Evolutionary conservation across 1,140 invertebrate genomes (phyloP), one percentile per base, ranked within the genome.

Genomic region (Trichonephila clavata): DNA sequence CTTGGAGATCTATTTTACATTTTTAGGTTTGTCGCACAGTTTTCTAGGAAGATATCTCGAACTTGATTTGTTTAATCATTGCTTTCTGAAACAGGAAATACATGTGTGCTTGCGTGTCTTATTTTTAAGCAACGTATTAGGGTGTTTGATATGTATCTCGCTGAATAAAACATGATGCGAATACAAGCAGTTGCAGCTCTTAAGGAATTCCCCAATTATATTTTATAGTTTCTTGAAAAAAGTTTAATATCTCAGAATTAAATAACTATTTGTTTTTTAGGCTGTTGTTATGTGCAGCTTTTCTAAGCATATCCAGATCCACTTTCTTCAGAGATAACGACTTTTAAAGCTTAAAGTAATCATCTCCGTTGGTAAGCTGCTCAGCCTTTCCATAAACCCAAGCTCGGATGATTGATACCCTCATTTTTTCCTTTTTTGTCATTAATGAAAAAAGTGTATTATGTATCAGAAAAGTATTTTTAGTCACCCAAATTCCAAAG

Each of bases 401-500:
- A 20, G 24, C 61, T 63, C 10, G 39, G 65, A 89, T 89, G 87
- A 89, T 89, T 89, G 87, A 89, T 89, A 77, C 77, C 87, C 68
- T 77, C 43, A 77, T 50, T 71, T n/a, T 71, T 89, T 71, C 71
- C 57, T n/a, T 57, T 43, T 1, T 89, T 89, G 87, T 77, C 68
- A 59, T 77, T 77, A 89, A 89, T 89, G 50, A 89, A 77, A 89
- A 87, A 86, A 83, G 20, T 86, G 84, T 21, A 71, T 89, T 71
- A 89, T 77, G 87, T 89, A 89, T 39, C 63, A 89, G 43, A 89
- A 50, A 89, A 71, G 57, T 89, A 71, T 89, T 77, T 88, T 77
- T 50, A 57, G 21, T 71, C 65, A 13, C 18, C 43, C 8, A 77
- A 59, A 89, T 89, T 89, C 50, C 24, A 50, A 77, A 61, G 32